Conservation (phyloP, 2,888 invertebrate genomes). For the Sesamia inferens region DNA sequence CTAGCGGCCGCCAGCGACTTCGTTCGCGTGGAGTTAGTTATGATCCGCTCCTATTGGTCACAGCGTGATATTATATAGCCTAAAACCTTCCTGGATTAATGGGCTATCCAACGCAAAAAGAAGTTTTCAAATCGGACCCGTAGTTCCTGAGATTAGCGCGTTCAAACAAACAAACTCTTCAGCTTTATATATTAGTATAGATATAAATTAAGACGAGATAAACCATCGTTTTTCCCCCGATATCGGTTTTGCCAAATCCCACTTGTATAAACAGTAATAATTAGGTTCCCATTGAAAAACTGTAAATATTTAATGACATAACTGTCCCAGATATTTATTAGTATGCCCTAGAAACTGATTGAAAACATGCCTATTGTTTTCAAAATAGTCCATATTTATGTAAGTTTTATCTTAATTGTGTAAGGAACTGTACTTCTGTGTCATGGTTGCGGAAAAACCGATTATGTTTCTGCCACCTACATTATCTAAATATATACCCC, state of each 20-base stretch:
- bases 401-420: conserved; percentile 58
- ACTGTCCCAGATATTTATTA: conserved; percentile 49
- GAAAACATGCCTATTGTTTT: conserved; percentile 57
- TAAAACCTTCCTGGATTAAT: too few species aligned
- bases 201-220: too few species aligned
- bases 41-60: too few species aligned
- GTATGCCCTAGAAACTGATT: conserved; percentile 45
- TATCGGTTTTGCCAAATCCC: conserved; percentile 4
- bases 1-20: too few species aligned
- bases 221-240: too few species aligned
- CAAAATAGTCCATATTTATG: conserved; percentile 47
- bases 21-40: too few species aligned
- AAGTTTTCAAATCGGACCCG: too few species aligned
- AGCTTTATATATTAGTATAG: too few species aligned
- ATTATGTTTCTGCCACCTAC: not conserved
- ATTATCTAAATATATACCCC: not conserved
- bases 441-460: conserved; percentile 18
- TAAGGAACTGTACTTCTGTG: conserved; percentile 33
- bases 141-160: too few species aligned
- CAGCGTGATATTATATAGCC: too few species aligned
- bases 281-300: conserved; percentile 29
- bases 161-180: too few species aligned
- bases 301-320: conserved; percentile 34
- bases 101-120: too few species aligned
- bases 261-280: conserved; percentile 48